phyloP scores from a whole-genome alignment of 2,888 invertebrate species.

The Brachycybe producta region DNA sequence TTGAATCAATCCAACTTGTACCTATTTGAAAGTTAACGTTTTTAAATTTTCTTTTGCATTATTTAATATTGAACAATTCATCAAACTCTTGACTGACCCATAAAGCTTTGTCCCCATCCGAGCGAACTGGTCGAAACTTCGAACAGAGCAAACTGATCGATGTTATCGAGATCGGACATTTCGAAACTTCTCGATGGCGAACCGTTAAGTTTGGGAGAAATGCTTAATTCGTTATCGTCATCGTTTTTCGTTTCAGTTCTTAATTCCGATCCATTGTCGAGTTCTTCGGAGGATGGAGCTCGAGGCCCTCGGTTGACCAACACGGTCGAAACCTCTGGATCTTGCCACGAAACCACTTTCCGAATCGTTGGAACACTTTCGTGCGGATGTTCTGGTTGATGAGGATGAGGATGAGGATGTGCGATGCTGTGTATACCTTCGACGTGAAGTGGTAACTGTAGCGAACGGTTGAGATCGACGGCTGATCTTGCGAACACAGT shows the following conservation, averaged over 20 bases:
- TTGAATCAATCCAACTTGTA: constrained; percentile 7
- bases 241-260: not conserved
- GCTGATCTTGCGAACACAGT: no score
- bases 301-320: not conserved
- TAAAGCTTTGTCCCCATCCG: constrained; percentile 13
- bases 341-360: constrained; percentile 12
- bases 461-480: no score
- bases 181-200: constrained; percentile 1
- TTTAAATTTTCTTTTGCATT: not conserved
- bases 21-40: not conserved
- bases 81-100: constrained; percentile 1
- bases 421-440: no score
- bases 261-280: not conserved
- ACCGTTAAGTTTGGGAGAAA: no score
- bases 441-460: not conserved
- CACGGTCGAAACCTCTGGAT: not conserved
- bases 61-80: no score
- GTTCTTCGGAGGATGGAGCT: no score
- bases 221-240: no score
- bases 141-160: constrained; percentile 16
- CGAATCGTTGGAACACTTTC: not conserved
- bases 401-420: not conserved
- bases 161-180: constrained; percentile 2
- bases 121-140: constrained; percentile 14
- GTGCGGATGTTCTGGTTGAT: not conserved